These are phyloP conservation scores for Pempheris klunzingeri DNA, from an alignment of 2,797 vertebrate species.

Conservation along the genomic window DNA sequence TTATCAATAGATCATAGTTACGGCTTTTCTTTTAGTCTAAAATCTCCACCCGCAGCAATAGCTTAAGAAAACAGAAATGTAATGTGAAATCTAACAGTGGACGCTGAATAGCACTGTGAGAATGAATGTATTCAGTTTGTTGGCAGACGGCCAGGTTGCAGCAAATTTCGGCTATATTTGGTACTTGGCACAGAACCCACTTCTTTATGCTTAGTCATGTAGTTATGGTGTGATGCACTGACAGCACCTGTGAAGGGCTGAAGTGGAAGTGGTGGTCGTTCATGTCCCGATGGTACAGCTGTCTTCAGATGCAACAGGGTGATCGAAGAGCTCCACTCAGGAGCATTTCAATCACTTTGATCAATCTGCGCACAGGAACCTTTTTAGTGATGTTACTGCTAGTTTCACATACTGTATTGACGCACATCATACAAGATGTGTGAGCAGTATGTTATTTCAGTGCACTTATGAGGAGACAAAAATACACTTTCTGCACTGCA, in stretches of 20 bases:
- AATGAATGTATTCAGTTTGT: neutral
- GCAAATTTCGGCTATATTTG: slow-evolving; percentile 42
- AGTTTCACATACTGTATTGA: slow-evolving; percentile 48
- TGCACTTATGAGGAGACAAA: neutral
- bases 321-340: slow-evolving; percentile 26
- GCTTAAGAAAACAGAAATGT: slow-evolving; percentile 23
- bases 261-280: slow-evolving; percentile 42
- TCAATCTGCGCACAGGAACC: slow-evolving; percentile 34
- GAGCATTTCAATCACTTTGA: slow-evolving; percentile 15
- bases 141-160: slow-evolving; percentile 8
- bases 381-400: slow-evolving; percentile 33
- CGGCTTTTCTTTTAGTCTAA: slow-evolving; percentile 2
- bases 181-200: slow-evolving; percentile 18
- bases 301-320: slow-evolving; percentile 3
- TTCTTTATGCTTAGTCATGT: slow-evolving; percentile 42
- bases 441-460: neutral
- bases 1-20: neutral
- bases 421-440: slow-evolving; percentile 6
- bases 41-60: neutral
- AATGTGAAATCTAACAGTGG: neutral
- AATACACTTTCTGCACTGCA: neutral
- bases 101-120: neutral
- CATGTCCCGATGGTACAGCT: slow-evolving; percentile 34
- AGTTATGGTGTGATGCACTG: slow-evolving; percentile 48
- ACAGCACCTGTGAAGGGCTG: slow-evolving; percentile 44